phyloP scores from a whole-genome alignment of 2,113 vertebrate species.

The Typhlomys cinereus region DNA sequence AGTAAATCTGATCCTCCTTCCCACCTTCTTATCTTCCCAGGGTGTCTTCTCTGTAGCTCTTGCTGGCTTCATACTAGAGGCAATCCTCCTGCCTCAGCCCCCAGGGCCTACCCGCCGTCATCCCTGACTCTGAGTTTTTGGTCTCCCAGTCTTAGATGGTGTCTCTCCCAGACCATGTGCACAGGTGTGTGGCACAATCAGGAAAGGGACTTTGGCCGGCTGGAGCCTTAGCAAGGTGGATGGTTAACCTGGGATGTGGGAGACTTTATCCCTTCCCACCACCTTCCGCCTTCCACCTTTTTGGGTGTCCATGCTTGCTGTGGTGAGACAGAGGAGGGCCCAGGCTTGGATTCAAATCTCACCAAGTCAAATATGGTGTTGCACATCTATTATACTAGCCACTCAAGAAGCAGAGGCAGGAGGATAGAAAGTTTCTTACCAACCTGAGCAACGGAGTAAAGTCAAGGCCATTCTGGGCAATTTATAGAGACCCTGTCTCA shows the following conservation, averaged over 20 bases:
- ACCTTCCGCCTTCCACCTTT: too few relatives aligned
- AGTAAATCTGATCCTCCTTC: background rate
- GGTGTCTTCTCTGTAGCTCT: background rate
- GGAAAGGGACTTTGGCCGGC: conserved; percentile 51
- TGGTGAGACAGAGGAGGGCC: background rate
- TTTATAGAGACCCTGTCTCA: background rate
- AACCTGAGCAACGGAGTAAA: background rate
- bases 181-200: background rate
- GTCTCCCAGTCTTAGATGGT: background rate
- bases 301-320: too few relatives aligned
- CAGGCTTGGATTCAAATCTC: background rate
- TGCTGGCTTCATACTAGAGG: background rate
- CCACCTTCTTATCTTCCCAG: background rate
- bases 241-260: conserved; percentile 35
- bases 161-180: background rate
- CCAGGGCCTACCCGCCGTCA: background rate
- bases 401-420: background rate
- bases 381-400: background rate
- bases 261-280: background rate
- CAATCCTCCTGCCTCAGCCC: background rate
- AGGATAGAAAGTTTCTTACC: background rate
- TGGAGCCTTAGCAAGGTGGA: conserved; percentile 6
- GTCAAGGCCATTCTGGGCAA: background rate
- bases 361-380: background rate
- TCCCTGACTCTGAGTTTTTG: background rate